A percentile compares a stretch with the other conserved stretches of the same genome.
Conservation (phyloP, 2,888 invertebrate genomes). For the Fragum whitleyi region DNA sequence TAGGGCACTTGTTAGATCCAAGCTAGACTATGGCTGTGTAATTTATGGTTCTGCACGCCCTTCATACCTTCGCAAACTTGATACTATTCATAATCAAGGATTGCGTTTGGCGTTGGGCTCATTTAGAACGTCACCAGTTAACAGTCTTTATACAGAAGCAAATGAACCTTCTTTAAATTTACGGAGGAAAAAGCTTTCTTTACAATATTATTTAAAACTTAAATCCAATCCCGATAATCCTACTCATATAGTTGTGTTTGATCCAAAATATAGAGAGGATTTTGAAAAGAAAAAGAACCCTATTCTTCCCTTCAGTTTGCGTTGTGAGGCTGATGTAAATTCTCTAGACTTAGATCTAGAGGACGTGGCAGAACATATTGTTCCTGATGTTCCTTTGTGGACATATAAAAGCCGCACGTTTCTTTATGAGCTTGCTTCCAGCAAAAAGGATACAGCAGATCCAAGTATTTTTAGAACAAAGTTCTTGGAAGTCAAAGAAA, state of each 20-base stretch:
- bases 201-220: background rate
- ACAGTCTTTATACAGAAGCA: background rate
- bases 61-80: slow-evolving; percentile 45
- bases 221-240: background rate
- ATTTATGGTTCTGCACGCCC: slow-evolving; percentile 52
- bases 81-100: slow-evolving; percentile 57
- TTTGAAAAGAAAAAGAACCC: background rate
- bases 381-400: too few relatives aligned
- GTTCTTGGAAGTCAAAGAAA: too few relatives aligned
- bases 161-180: background rate
- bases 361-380: too few relatives aligned
- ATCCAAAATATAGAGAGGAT: background rate
- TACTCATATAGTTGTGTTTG: background rate
- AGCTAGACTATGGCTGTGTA: slow-evolving; percentile 55
- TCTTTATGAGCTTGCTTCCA: too few relatives aligned
- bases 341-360: too few relatives aligned
- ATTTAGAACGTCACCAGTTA: slow-evolving; percentile 23
- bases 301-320: background rate
- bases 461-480: too few relatives aligned
- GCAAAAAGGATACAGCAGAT: too few relatives aligned
- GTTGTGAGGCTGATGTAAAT: too few relatives aligned
- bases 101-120: slow-evolving; percentile 33
- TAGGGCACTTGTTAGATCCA: slow-evolving; percentile 40
- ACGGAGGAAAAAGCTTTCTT: background rate
- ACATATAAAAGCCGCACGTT: too few relatives aligned